Percentiles rank a stretch among this genome's conserved stretches.
Evolutionary conservation across 2,113 vertebrate genomes (phyloP).

Genomic region (Pteruthius melanotis): DNA sequence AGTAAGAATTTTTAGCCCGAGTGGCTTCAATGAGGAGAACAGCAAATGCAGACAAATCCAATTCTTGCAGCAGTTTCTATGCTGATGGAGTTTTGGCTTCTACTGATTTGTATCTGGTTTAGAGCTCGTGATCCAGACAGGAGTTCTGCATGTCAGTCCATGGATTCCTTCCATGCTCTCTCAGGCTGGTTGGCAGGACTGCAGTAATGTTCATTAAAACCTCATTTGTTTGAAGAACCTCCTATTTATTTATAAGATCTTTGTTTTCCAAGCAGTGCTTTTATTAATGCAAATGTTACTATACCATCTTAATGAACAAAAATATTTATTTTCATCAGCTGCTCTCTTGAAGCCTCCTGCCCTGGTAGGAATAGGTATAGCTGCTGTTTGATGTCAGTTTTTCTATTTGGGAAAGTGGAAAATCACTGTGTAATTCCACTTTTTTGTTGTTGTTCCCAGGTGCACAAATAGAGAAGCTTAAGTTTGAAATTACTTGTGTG

Average conservation of each 20-base stretch:
- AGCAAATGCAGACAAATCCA: rapidly evolving
- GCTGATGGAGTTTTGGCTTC: background rate
- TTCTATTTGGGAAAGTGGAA: background rate
- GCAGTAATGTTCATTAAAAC: background rate
- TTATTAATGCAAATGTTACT: background rate
- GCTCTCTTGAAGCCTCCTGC: background rate
- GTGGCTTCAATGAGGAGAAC: background rate
- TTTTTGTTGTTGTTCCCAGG: background rate
- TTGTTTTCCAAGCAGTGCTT: background rate
- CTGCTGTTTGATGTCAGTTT: background rate
- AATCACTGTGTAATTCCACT: background rate
- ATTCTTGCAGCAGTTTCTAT: background rate
- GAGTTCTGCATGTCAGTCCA: background rate
- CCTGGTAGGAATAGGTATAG: rapidly evolving
- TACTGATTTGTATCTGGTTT: background rate
- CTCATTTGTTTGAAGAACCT: background rate
- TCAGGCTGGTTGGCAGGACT: background rate
- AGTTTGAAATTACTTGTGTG: background rate
- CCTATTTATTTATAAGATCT: background rate
- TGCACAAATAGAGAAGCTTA: background rate
- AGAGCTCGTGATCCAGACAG: background rate
- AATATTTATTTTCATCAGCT: background rate
- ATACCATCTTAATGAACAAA: background rate
- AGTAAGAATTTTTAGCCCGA: background rate
- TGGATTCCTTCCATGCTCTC: background rate